phyloP scores from a whole-genome alignment of 2,797 vertebrate genomes.

The Gymnothorax javanicus region DNA sequence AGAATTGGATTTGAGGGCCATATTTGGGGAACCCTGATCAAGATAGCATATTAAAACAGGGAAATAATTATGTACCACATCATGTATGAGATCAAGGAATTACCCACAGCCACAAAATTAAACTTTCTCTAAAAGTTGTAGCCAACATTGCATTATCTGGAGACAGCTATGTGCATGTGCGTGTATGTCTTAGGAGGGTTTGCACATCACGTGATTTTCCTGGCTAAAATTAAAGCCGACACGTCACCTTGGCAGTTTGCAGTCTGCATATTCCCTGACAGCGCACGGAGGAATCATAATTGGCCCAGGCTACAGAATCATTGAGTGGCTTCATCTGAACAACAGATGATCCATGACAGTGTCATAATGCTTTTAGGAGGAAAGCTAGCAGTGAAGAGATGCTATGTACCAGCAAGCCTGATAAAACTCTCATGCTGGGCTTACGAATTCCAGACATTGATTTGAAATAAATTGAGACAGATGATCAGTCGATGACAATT shows the following conservation, averaged over 20 bases:
- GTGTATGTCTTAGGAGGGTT: slow-evolving; percentile 17
- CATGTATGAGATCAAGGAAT: slow-evolving; percentile 16
- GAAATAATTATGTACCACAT: slow-evolving; percentile 16
- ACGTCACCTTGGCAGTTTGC: slow-evolving; percentile 20
- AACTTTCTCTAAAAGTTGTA: background rate
- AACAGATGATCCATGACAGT: slow-evolving; percentile 63
- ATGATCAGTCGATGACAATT: slow-evolving; percentile 85
- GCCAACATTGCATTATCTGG: background rate
- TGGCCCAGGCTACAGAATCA: slow-evolving; percentile 56
- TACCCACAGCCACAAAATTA: slow-evolving; percentile 24
- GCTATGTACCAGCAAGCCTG: slow-evolving; percentile 65
- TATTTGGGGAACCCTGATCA: no score
- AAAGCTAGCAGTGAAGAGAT: slow-evolving; percentile 64
- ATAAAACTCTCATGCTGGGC: slow-evolving; percentile 72
- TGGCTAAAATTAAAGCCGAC: slow-evolving; percentile 57
- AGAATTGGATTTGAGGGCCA: no score
- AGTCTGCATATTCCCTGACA: slow-evolving; percentile 32
- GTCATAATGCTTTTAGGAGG: slow-evolving; percentile 60
- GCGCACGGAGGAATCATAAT: slow-evolving; percentile 65
- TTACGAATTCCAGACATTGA: slow-evolving; percentile 67
- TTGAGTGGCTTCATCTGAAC: slow-evolving; percentile 47
- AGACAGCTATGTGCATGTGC: slow-evolving; percentile 23
- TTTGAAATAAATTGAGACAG: slow-evolving; percentile 85
- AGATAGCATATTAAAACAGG: slow-evolving; percentile 15
- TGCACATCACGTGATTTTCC: slow-evolving; percentile 33